phyloP scores from a whole-genome alignment of 1,140 invertebrate genomes.

The Aphelinus atriplicis region DNA sequence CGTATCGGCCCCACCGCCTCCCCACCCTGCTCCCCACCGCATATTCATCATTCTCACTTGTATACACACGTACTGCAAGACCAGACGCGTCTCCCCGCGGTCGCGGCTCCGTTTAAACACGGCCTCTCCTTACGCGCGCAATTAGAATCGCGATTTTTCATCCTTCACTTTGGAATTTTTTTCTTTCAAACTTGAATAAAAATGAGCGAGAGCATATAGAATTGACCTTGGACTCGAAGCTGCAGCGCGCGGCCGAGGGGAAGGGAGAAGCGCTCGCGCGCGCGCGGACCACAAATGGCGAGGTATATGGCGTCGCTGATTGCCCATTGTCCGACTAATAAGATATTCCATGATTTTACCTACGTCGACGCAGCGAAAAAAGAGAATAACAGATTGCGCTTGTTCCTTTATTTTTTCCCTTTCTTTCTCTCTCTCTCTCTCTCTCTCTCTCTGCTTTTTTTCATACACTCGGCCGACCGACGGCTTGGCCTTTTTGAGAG shows the following conservation, averaged over 20 bases:
- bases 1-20: constrained; percentile 3
- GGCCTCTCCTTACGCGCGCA: no score
- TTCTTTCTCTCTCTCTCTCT: no score
- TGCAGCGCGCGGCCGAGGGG: constrained; percentile 2
- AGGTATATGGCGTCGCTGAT: constrained; percentile 60
- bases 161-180: no score
- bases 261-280: not conserved
- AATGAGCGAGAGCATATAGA: not conserved
- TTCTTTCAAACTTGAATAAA: no score
- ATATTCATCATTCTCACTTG: constrained; percentile 25
- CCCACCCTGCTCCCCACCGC: not conserved
- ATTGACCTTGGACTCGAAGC: constrained; percentile 36
- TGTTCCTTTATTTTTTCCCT: no score
- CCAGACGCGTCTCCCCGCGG: no score
- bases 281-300: constrained; percentile 56
- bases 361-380: constrained; percentile 27
- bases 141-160: no score
- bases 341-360: constrained; percentile 58
- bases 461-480: constrained; percentile 12
- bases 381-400: no score
- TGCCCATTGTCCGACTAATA: constrained; percentile 64
- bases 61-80: no score
- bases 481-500: constrained; percentile 19
- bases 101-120: no score
- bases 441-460: no score